Evolutionary conservation across 2,113 vertebrate genomes (phyloP), one percentile per base, ranked within the genome.

Genomic region (Tauraco erythrolophus): DNA sequence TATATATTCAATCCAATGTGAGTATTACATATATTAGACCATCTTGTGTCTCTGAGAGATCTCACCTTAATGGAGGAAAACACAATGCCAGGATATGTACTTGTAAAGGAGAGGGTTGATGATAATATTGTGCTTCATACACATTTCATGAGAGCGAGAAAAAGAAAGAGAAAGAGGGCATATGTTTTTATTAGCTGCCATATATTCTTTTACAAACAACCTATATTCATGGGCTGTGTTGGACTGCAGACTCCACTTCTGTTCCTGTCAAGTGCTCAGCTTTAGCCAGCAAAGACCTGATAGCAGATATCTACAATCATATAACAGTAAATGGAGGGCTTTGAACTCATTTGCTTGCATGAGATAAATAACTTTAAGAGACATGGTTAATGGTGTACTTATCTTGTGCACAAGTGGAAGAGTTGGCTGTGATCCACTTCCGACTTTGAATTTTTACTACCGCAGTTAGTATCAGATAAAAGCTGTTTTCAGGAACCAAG

Each of bases 341-440:
- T 95, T 96, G 95, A 97, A 96, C 92, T 94, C 68, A 88, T 96
- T 95, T 91, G 66, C 74, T 94, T 95, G 28, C 70, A 51, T 61
- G 69, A 94, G 94, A 94, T 96, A 97, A 93, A 96, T 95, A 96
- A 90, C 64, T 91, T 84, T 33, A 74, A 84, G 56, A 94, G 88
- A 75, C 64, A 75, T 61, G 39, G 74, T 94, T 97, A 97, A 98
- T 91, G 84, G 66, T 53, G 48, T 77, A 92, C 68, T 95, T 97
- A 96, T 97, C 90, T 92, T 76, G 28, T 71, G 53, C 72, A 85
- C 30, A 80, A 97, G 69, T 88, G 66, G 57, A 96, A 95, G 43
- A 88, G 66, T 93, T 97, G 92, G 91, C 89, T 95, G 76, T 94
- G 78, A 94, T 88, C 87, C 90, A 92, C 87, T 97, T 98, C 86